Base-by-base conservation (phyloP, 2,797 vertebrate genomes). In the Megaceryle alcyon region DNA sequence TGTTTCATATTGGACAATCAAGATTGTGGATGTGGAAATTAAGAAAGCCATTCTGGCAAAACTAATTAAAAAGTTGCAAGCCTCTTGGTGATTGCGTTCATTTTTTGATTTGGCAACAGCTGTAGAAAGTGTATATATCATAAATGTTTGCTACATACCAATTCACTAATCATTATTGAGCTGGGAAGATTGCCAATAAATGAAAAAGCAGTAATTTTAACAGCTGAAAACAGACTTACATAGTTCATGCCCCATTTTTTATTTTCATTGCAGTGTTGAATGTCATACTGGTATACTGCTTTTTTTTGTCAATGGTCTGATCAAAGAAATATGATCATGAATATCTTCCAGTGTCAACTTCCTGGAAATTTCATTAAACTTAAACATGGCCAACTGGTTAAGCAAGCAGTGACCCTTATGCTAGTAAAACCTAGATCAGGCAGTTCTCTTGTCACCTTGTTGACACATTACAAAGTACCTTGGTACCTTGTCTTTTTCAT, bases 81-180 rank as follows among this genome's bases (percentile, higher is more conserved):
- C 17, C 37, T 90, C 84, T 93, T 57, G 86, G 70, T 95, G 65
- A 88, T 93, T 94, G 57, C 51, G 73, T 95, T 95, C 31, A 77
- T 70, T 97, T 97, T 92, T 92, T 92, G 35, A 95, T 94, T 94
- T 91, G 95, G 63, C 56, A 90, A 92, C 57, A 95, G 88, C 92
- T 92, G 78, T 71, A 72, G 69, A 95, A 97, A 96, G 86, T 93
- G 96, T 95, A 16, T 87, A 29, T 29, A 59, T 84, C 82, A 75
- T 64, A 95, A 97, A 90, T 94, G 82, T 95, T 97, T 94, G 86
- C 85, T 73, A 37, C 91, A 90, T 64, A 75, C 29, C 69, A 97
- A 86, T 95, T 97, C 75, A 44, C 78, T 95, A 96, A 96, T 97
- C 64, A 82, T 95, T 96, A 91, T 63, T 92, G 72, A 95, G 41